Percentiles rank a stretch among this genome's conserved stretches.
Conservation (phyloP, 1,140 invertebrate species). For the Coenobita brevimanus region DNA sequence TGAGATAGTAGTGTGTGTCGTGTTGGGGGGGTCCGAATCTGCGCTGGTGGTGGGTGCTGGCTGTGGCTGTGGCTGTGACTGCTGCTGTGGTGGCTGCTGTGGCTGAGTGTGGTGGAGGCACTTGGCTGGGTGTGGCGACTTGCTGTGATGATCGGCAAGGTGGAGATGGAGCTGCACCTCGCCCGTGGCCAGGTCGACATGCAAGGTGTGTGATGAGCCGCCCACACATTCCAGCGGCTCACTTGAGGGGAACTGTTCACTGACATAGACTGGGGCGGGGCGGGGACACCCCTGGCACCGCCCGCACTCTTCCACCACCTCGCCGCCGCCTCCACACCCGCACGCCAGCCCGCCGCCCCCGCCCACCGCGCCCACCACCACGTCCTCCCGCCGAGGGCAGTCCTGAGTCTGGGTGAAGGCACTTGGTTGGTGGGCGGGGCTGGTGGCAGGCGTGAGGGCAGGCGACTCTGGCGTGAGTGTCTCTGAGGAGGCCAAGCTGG, state of each 20-base stretch:
- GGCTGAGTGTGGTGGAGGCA: slow-evolving; percentile 32
- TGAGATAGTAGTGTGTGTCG: slow-evolving; percentile 13
- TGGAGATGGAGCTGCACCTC: slow-evolving; percentile 48
- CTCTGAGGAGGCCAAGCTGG: slow-evolving; percentile 51
- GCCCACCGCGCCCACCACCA: slow-evolving; percentile 45
- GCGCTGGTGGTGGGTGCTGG: slow-evolving; percentile 8
- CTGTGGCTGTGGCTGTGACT: neutral
- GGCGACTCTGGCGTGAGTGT: slow-evolving; percentile 46
- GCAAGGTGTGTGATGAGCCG: slow-evolving; percentile 52
- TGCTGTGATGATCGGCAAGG: slow-evolving; percentile 24
- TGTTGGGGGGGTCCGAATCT: neutral
- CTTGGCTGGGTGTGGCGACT: slow-evolving; percentile 20
- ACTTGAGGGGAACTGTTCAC: slow-evolving; percentile 57
- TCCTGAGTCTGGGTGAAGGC: slow-evolving; percentile 56
- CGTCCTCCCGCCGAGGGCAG: slow-evolving; percentile 22
- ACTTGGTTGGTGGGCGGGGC: slow-evolving; percentile 46
- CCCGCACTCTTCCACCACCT: slow-evolving; percentile 39
- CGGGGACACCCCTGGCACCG: slow-evolving; percentile 39
- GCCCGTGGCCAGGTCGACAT: slow-evolving; percentile 53
- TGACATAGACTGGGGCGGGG: slow-evolving; percentile 51
- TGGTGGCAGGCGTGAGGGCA: neutral
- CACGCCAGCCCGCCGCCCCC: slow-evolving; percentile 39
- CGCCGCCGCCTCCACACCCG: slow-evolving; percentile 44
- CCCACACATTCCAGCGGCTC: slow-evolving; percentile 46
- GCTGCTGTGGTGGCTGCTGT: too few relatives aligned